Evolutionary conservation across 2,797 vertebrate genomes (phyloP).

Genomic region (Agapornis canus): DNA sequence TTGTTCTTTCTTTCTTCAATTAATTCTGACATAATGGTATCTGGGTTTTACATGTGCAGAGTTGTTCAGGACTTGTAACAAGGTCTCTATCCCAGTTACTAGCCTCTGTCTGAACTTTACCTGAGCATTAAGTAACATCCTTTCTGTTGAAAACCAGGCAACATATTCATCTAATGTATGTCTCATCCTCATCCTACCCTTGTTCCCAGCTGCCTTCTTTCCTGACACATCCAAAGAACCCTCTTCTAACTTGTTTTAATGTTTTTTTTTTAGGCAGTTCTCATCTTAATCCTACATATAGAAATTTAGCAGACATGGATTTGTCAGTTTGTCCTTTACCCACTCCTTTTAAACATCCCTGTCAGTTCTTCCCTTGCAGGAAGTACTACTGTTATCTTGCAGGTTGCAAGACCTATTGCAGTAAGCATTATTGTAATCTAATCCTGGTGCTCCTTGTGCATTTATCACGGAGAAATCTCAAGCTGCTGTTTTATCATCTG

Average conservation of each 20-base stretch:
- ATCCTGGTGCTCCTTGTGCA: not conserved
- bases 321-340: not conserved
- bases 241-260: not conserved
- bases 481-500: not conserved
- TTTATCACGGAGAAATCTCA: not conserved
- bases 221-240: not conserved
- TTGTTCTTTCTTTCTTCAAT: not conserved
- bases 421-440: not conserved
- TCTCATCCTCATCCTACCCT: not conserved
- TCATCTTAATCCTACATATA: not conserved
- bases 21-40: not conserved
- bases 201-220: not conserved
- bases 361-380: not conserved
- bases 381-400: not conserved
- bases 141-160: not conserved
- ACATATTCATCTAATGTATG: not conserved
- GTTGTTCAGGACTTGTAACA: not conserved
- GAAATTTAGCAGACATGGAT: not conserved
- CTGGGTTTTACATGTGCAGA: not conserved
- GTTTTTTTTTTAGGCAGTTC: not conserved
- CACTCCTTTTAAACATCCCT: not conserved
- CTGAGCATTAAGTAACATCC: not conserved
- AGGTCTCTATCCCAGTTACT: not conserved
- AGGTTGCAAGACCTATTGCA: not conserved
- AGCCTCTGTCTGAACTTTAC: not conserved